Base-by-base conservation (phyloP, 2,888 invertebrate species). In the Scaptomyza cyrtandrae region DNA sequence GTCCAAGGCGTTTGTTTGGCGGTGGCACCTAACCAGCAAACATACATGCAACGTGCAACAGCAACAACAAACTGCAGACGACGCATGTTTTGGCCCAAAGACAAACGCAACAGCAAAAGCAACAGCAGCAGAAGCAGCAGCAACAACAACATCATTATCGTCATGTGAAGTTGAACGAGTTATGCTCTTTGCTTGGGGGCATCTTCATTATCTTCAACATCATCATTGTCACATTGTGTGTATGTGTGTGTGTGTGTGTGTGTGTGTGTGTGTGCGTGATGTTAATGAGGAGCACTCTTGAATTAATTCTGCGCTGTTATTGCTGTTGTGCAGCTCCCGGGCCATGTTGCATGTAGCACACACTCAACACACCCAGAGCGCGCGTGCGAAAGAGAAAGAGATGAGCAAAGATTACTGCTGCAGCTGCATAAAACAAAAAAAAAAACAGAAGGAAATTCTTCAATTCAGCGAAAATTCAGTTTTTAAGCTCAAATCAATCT, bases 281-380 rank as follows among this genome's bases (percentile, higher is more conserved):
- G 78, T 79, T 78, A 78, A 78, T 78, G 78, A 78, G 78, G 53
- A 61, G 76, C 71, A 72, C 63, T 74, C 70, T 66, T 69, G 78
- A 80, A 78, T 81, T 71, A 81, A 75, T 67, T 66, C 61, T 57
- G 37, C 58, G 55, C 49, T 62, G 55, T 66, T 71, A 70, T 39
- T 54, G 64, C 48, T 62, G 55, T 56, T 69, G 64, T 57, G 60
- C 57, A 64, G 68, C 57, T 60, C 55, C 57, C 60, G 58, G 43
- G 57, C 73, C 63, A 61, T 58, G 73, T 68, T 72, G 77, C 77
- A 77, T 68, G 73, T 61, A 24, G 24, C 65, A 56, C 61, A 45
- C 33, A 44, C 56, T 33, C 11, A 37, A 37, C 11, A 60, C 41
- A 29, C 44, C 16, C 11, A 44, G 48, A 60, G 31, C 45, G 29